Base-by-base conservation (phyloP, 2,113 vertebrate genomes). In the Hiodon alosoides region DNA sequence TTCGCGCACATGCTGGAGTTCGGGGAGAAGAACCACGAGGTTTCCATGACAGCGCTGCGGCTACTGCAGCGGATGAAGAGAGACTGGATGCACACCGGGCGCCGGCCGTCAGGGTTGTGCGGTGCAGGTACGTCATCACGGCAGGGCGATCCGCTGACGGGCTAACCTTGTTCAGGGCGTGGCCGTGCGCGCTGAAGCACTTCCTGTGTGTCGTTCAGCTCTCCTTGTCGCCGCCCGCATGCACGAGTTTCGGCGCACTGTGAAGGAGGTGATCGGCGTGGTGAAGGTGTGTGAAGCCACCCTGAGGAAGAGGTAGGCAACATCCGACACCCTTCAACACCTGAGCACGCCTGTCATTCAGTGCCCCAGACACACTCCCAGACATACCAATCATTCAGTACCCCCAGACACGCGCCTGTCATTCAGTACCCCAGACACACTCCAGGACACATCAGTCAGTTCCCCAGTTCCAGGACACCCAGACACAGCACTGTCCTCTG, bases 11-110 rank as follows among this genome's bases (percentile, higher is more conserved):
- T 98, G 92, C 88, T 99, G 82, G 96, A 99, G 76, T 98, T 99
- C 0, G 96, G 95, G 0, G 94, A 98, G 73, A 99, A 98, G 91
- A 99, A 94, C 86, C 96, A 95, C 0, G 97, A 99, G n/a, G 97
- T 98, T 46, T 95, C 96, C 77, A 99, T 98, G 96, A 98, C 97
- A 0, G 97, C 97, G 0, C 81, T 99, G 79, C 79, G 96, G 70
- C 92, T 98, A 68, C 84, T 99, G 73, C 96, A 98, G 90, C 90
- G 96, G 79, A 98, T 98, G 97, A 99, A 99, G 90, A 84, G 97
- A 77, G 96, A 99, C 88, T 99, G 96, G 97, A 99, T 99, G 95
- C 96, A 99, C 89, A 98, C 96, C 0, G 97, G 97, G 54, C 93
- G 96, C 68, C 89, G 96, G 69, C 97, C 97, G 0, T 97, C 97